These are phyloP conservation scores for Synaphobranchus kaupii DNA, from an alignment of 2,797 vertebrate genomes.

Conservation along the genomic window DNA sequence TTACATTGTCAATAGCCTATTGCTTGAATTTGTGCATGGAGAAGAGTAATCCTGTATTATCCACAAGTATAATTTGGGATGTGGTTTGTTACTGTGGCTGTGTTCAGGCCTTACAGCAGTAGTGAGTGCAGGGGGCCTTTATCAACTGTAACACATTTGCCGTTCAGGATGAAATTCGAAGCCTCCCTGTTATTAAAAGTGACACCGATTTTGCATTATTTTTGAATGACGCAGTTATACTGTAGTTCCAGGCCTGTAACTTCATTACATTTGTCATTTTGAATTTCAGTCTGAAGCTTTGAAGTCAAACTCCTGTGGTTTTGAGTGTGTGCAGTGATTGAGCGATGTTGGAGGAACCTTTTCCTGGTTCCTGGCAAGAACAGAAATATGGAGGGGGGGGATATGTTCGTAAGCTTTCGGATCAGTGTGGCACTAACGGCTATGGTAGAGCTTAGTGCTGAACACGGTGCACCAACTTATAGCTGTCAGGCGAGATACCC, in stretches of 20 bases:
- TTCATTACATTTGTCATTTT: neutral
- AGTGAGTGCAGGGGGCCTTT: neutral
- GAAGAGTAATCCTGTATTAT: neutral
- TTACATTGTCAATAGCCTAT: neutral
- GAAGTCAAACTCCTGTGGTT: neutral
- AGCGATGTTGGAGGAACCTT: neutral
- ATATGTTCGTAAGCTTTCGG: neutral
- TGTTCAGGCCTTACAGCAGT: neutral
- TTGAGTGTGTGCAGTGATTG: neutral
- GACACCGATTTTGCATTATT: neutral
- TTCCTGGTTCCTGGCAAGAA: neutral
- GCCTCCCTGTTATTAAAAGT: constrained; percentile 15
- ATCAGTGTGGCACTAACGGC: constrained; percentile 8
- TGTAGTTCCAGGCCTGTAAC: neutral
- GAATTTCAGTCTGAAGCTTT: neutral
- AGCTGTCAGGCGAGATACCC: neutral
- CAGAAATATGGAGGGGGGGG: neutral
- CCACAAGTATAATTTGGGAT: neutral
- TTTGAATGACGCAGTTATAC: neutral
- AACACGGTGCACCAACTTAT: neutral
- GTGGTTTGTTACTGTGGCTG: neutral
- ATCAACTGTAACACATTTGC: neutral
- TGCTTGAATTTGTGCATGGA: neutral
- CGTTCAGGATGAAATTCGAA: constrained; percentile 18
- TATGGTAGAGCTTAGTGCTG: neutral